Base-by-base conservation (phyloP, 2,113 vertebrate genomes). In the Balaeniceps rex region DNA sequence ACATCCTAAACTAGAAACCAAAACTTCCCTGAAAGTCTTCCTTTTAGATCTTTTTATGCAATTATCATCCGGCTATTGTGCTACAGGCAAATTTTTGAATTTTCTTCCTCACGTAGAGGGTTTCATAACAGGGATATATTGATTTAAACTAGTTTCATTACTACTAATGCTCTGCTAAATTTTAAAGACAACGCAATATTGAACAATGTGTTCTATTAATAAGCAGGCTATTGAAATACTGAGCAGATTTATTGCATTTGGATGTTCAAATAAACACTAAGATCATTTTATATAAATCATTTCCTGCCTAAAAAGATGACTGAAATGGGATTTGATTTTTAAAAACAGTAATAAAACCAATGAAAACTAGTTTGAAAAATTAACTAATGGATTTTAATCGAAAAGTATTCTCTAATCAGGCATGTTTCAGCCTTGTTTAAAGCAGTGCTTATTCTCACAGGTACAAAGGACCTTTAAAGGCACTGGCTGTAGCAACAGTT, bases 171-270 rank as follows among this genome's bases (percentile, higher is more conserved):
- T 98, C 97, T 97, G 92, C 95, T 98, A 98, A 98, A 98, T 98
- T 98, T 98, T 98, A 98, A 98, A 98, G 97, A 98, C 98, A 98
- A 97, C 34, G 61, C 95, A 97, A 98, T 98, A 98, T 97, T 98
- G 98, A 98, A 97, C 96, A 98, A 98, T 96, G 94, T 97, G 93
- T 96, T 98, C n/a, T 96, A 98, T 98, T 98, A 98, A 98, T 98
- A 98, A 97, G 95, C 88, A 95, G 79, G 96, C 95, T 98, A 97
- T 97, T 97, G 97, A 98, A 98, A 97, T 92, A 95, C 90, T 92
- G 87, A 97, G 79, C 91, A 98, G 97, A 98, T 98, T 98, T 98
- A 98, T 98, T 97, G 91, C 93, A 97, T 96, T 97, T 98, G 87
- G 95, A 97, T 97, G 96, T 97, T 89, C 97, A 98, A 97, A 98